A percentile compares a stretch with the other conserved stretches of the same genome.
These are phyloP conservation scores for Bombus ignitus DNA, from an alignment of 1,140 invertebrate species.

Conservation along the genomic window DNA sequence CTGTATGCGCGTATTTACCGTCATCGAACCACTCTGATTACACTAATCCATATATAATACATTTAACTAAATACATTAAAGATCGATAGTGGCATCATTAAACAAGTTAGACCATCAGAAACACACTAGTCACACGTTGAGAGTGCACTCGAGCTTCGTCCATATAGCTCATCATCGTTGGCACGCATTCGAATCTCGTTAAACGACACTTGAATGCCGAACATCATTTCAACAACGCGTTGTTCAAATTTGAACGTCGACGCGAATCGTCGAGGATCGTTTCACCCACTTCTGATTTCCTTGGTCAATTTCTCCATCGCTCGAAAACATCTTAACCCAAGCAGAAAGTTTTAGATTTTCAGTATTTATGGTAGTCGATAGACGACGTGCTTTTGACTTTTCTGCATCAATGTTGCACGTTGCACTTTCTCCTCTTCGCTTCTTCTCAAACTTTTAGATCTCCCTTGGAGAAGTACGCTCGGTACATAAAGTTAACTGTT, in stretches of 20 bases:
- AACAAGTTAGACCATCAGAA: background rate
- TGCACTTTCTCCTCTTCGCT: too few relatives aligned
- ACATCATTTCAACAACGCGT: conserved; percentile 24
- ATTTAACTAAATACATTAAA: background rate
- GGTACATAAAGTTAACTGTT: too few relatives aligned
- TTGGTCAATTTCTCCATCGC: background rate
- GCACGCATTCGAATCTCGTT: conserved; percentile 27
- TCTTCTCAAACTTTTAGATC: too few relatives aligned
- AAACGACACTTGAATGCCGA: background rate
- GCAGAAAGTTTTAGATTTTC: too few relatives aligned
- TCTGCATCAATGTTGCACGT: too few relatives aligned
- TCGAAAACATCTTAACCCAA: background rate
- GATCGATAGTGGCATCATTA: background rate
- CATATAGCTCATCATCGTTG: background rate
- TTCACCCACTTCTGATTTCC: background rate
- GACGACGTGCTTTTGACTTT: too few relatives aligned
- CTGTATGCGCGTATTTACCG: background rate
- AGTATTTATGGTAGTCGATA: too few relatives aligned
- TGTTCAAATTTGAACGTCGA: background rate
- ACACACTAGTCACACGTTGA: background rate
- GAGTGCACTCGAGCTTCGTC: background rate
- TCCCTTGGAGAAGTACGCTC: too few relatives aligned
- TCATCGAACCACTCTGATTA: background rate
- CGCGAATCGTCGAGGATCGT: background rate
- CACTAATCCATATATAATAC: background rate